Evolutionary conservation across 2,888 invertebrate species (phyloP), one percentile per base, ranked within the genome.

Genomic region (Enchytraeus crypticus): DNA sequence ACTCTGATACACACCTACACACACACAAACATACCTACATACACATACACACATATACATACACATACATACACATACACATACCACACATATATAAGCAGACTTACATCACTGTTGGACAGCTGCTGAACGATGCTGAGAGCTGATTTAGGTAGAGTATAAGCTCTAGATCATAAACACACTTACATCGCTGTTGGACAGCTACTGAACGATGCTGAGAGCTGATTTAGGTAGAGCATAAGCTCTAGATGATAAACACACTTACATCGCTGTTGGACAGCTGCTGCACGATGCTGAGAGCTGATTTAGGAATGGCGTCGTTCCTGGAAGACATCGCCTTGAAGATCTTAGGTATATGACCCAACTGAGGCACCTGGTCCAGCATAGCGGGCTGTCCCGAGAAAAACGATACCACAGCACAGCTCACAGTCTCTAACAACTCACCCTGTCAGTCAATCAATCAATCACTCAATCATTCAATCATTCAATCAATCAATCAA

Each of bases 51-150:
- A 47, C 27, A 27, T 27, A 47, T 27, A 47, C 5, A 49, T 49
- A 49, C 18, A 21, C 1, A n/a, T 18, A 1, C 29, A 49, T 2
- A 23, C 29, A 49, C 81, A 80, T 81, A 88, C 97, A 92, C 18
- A 92, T 93, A 66, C n/a, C n/a, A n/a, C n/a, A 14, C 18, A 23
- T 38, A 29, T 45, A 38, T 38, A 38, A 29, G 2, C 32, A 49
- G 27, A 62, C 70, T 63, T 74, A 91, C 91, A 82, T 88, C 89
- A 69, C 87, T 90, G 61, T 85, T 83, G 8, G 92, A 87, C 58
- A 96, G 81, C 66, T 92, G 89, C 74, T 92, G 88, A 64, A 93
- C 83, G 71, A 97, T 87, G 71, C 89, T 85, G 74, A 96, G 86
- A 53, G 89, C 87, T 61, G 88, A 85, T 73, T 85, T 86, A 60